Conservation (phyloP, 2,797 vertebrate species). For the Selene dorsalis region DNA sequence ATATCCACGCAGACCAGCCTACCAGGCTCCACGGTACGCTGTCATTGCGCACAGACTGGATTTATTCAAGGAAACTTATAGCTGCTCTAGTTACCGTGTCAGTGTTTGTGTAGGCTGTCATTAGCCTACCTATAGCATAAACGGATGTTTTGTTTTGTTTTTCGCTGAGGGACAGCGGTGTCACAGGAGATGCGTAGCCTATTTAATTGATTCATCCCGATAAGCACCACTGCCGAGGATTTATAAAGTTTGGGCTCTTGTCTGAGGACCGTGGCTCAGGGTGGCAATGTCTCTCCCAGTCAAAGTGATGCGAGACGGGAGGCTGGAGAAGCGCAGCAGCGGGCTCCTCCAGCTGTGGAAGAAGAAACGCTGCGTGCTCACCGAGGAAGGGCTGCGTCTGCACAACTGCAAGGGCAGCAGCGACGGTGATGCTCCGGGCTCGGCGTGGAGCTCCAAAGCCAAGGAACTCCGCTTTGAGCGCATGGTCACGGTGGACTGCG, state of each 20-base stretch:
- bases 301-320: slow-evolving; percentile 88
- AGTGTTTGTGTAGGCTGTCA: background rate
- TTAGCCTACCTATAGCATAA: background rate
- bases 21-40: slow-evolving; percentile 10
- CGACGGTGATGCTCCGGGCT: slow-evolving; percentile 66
- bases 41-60: slow-evolving; percentile 25
- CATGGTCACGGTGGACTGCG: slow-evolving; percentile 94
- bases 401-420: slow-evolving; percentile 68
- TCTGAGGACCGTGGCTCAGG: background rate
- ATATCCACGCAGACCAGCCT: slow-evolving; percentile 82
- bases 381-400: slow-evolving; percentile 90
- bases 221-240: background rate
- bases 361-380: slow-evolving; percentile 91
- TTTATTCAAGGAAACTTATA: background rate
- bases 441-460: slow-evolving; percentile 76
- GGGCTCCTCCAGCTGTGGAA: slow-evolving; percentile 96
- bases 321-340: slow-evolving; percentile 94
- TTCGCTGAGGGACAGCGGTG: background rate
- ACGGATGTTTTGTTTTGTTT: background rate
- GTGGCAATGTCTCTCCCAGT: slow-evolving; percentile 72
- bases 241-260: background rate
- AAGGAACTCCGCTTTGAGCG: slow-evolving; percentile 92
- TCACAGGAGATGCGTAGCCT: background rate
- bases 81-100: too few species aligned
- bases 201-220: slow-evolving; percentile 31